phyloP scores from a whole-genome alignment of 2,888 invertebrate species.

The Chrysodeixis includens region DNA sequence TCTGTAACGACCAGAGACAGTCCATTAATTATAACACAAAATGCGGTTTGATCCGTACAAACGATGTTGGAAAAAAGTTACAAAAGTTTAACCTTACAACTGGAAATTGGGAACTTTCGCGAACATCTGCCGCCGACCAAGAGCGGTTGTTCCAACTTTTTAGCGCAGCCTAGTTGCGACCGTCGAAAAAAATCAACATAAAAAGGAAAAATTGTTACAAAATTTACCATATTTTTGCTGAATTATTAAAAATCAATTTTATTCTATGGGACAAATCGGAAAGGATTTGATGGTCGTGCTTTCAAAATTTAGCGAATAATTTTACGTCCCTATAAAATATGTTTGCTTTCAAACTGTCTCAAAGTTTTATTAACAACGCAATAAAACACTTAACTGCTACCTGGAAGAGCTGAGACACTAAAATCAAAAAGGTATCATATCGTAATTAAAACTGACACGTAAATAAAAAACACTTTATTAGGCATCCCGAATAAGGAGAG shows the following conservation, averaged over 20 bases:
- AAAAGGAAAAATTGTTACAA: background rate
- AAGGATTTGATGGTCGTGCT: background rate
- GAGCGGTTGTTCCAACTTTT: constrained; percentile 62
- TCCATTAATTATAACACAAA: constrained; percentile 82
- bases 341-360: constrained; percentile 44
- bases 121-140: constrained; percentile 69
- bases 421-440: constrained; percentile 67
- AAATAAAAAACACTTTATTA: constrained; percentile 77
- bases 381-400: constrained; percentile 58
- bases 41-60: constrained; percentile 70
- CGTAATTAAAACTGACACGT: constrained; percentile 78
- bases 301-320: constrained; percentile 1
- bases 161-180: constrained; percentile 59
- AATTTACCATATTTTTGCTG: constrained; percentile 20
- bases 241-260: background rate
- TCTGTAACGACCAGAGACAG: constrained; percentile 75
- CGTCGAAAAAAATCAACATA: constrained; percentile 11
- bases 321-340: constrained; percentile 32
- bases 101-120: constrained; percentile 62
- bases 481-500: constrained; percentile 59
- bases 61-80: constrained; percentile 69
- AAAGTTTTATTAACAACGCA: constrained; percentile 46
- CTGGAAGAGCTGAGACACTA: constrained; percentile 58
- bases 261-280: too few relatives aligned
- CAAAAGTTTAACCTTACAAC: constrained; percentile 58